Evolutionary conservation across 2,797 vertebrate genomes (phyloP), one percentile per base, ranked within the genome.

Genomic region (Cirrhinus mrigala): DNA sequence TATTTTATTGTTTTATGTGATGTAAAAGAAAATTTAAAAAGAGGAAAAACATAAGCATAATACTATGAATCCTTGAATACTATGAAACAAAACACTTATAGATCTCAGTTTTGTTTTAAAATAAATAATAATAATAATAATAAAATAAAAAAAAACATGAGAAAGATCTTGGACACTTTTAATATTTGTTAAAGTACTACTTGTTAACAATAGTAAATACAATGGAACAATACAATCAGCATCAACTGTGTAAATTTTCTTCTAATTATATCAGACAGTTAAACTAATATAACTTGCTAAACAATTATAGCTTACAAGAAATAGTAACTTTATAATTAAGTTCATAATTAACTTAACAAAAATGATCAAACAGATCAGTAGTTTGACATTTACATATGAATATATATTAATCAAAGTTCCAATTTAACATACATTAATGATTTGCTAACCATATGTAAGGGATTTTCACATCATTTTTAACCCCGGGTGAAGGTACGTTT

Each of bases 181-280:
- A 52, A 52, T 76, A 76, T 76, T 37, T 56, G 20, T 76, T 76
- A 40, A 76, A 54, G 48, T 60, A 44, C 40, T 46, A 44, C 29
- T 58, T 77, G 12, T 76, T 20, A 40, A 16, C 1, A 54, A 22
- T 20, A 14, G 52, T 77, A 54, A 54, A 33, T 33, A 52, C 9
- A 75, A 50, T 52, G 16, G 27, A 20, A 56, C 50, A 40, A 22
- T 40, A 40, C n/a, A 40, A 56, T 56, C 18, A 29, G 70, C 14
- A 16, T 24, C 2, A 46, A 46, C n/a, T 73, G 9, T 74, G 24
- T 5, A 1, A 22, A 33, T 33, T 75, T 54, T 18, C 15, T 9
- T 52, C 9, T 54, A 75, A 33, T 24, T 11, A 54, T 54, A 12
- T 33, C 10, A 76, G 16, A 40, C 7, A 20, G 20, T 37, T 18